Conservation (phyloP, 1,140 invertebrate species). For the Caligus rogercresseyi region DNA sequence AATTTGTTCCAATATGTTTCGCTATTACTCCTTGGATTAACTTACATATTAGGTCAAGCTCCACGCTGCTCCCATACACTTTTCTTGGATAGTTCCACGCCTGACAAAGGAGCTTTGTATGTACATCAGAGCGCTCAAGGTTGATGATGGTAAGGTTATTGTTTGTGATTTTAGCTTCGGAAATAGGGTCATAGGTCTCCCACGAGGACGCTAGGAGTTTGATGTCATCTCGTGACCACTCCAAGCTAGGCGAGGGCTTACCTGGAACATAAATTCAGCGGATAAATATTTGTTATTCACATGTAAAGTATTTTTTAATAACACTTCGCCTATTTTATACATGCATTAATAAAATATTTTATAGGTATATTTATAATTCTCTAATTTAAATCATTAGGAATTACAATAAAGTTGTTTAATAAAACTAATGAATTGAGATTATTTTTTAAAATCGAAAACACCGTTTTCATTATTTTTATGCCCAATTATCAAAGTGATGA, state of each 20-base stretch:
- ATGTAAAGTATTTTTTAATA: no score
- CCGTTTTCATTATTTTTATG: no score
- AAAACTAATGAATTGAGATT: no score
- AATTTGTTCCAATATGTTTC: not conserved
- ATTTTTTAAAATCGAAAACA: no score
- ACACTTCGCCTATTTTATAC: no score
- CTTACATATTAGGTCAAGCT: slow-evolving; percentile 16
- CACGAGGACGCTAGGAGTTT: not conserved
- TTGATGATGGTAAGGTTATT: slow-evolving; percentile 14
- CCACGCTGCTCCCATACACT: not conserved
- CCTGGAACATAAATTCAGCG: slow-evolving; percentile 17
- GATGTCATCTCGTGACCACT: slow-evolving; percentile 12
- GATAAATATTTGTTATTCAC: no score
- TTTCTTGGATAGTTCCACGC: slow-evolving; percentile 5
- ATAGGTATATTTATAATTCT: no score
- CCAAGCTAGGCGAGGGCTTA: slow-evolving; percentile 9
- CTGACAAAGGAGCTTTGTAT: slow-evolving; percentile 10
- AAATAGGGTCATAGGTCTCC: not conserved
- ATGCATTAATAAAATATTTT: no score
- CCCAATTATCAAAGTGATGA: no score
- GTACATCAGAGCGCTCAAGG: slow-evolving; percentile 10
- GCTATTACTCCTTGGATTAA: no score
- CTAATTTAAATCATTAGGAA: no score
- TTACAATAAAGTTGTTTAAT: no score
- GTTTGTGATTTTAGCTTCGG: not conserved